Base-by-base conservation (phyloP, 2,797 vertebrate genomes). In the Eremophila alpestris region DNA sequence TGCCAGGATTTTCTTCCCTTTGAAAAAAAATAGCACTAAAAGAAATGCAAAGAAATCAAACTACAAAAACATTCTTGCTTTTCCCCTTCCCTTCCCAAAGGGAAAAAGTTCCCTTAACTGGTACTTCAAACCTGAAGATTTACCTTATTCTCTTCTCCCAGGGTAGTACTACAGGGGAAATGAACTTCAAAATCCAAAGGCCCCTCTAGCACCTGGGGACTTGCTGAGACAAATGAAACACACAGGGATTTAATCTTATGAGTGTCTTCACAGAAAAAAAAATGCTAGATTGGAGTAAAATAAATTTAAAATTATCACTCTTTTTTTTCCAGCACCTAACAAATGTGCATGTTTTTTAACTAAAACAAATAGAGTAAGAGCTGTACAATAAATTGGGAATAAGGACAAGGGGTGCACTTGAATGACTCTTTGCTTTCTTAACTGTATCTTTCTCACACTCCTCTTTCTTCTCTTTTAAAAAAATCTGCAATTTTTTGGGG, bases 121-220 rank as follows among this genome's bases (percentile, higher is more conserved):
- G 16, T 51, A 54, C 54, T 60, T 92, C 41, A 88, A 85, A 92
- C 38, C 54, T 65, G 71, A 89, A 87, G 87, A 71, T 78, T 89
- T 92, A 95, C 54, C 51, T 89, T 89, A 43, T 71, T 80, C 34
- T 70, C 16, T 68, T 92, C 24, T 94, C 83, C 78, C 75, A 77
- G 14, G 62, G 30, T 63, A 85, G 41, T 74, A 68, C 64, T 95
- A 34, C 32, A 68, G 60, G n/a, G 41, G 16, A 95, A 94, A 95
- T 67, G 41, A 92, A 56, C 86, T 95, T 94, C 64, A 90, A 86
- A 84, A 82, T 94, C 60, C 11, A 7, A 82, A 88, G 83, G 79
- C 40, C 76, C 41, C 84, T 76, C 55, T 48, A 73, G 38, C 60
- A 84, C 45, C 74, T 82, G n/a, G 78, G 81, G 64, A 79, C 41